These are phyloP conservation scores for Dendrophyllia cribrosa DNA, from an alignment of 64 coral and sea anemone genomes.

Conservation along the genomic window DNA sequence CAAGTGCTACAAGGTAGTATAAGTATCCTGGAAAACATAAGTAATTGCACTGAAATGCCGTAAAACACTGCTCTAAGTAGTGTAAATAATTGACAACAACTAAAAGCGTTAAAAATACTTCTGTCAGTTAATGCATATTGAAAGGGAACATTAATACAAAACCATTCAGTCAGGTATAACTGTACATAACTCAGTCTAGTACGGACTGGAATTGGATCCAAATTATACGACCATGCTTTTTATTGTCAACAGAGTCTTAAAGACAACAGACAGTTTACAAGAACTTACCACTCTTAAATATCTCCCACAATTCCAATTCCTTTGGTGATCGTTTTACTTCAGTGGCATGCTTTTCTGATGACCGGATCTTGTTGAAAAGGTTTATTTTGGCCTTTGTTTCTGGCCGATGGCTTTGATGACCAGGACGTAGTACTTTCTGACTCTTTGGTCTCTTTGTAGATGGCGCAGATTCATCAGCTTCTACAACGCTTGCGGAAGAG, in stretches of 20 bases:
- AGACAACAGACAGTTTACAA: no score
- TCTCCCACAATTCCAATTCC: constrained; percentile 43
- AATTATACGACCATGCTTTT: no score
- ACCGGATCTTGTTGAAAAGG: constrained; percentile 34
- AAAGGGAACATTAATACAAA: constrained; percentile 1
- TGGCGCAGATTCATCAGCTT: neutral
- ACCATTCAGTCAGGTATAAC: neutral
- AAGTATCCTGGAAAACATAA: no score
- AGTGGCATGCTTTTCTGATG: constrained; percentile 38
- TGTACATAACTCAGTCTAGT: no score
- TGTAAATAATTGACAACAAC: no score
- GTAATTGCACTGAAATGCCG: no score
- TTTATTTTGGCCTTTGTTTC: constrained; percentile 58
- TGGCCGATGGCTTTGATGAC: constrained; percentile 38
- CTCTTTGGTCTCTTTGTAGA: constrained; percentile 31
- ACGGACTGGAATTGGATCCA: no score
- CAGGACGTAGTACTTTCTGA: constrained; percentile 9
- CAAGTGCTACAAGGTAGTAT: neutral
- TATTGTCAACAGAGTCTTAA: no score
- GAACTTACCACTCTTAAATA: constrained; percentile 56
- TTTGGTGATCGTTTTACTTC: constrained; percentile 45
- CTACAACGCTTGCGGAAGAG: constrained; percentile 18
- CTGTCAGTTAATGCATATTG: no score
- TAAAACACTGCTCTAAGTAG: no score
- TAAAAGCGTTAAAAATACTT: no score